These are phyloP conservation scores for Lysiphlebus fabarum DNA, from an alignment of 1,140 invertebrate genomes.

Conservation along the genomic window DNA sequence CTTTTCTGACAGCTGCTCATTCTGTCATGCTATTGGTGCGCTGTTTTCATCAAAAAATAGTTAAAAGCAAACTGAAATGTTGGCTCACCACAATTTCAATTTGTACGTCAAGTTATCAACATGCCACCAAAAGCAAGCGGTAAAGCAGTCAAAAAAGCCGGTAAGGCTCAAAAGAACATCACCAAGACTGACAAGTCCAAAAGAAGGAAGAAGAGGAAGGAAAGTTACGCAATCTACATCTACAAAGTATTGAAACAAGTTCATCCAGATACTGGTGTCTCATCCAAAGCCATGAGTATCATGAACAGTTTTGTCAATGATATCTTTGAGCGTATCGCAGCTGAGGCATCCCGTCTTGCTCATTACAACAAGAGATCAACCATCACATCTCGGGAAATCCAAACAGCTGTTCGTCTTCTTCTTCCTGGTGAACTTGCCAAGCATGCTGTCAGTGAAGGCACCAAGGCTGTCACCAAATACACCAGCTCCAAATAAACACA, in stretches of 20 bases:
- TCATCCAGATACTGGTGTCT: slow-evolving; percentile 1
- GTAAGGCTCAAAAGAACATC: slow-evolving; percentile 1
- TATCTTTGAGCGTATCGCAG: not conserved
- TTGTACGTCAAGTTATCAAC: too few relatives aligned
- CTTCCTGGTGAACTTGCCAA: slow-evolving; percentile 1
- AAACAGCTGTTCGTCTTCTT: not conserved
- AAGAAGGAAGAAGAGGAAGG: slow-evolving; percentile 4
- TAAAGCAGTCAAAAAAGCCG: slow-evolving; percentile 4
- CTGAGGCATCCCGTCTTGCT: not conserved
- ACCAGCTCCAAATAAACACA: not conserved
- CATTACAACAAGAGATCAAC: slow-evolving; percentile 5
- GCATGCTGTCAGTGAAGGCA: slow-evolving; percentile 4
- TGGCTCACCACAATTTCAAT: too few relatives aligned
- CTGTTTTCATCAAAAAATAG: too few relatives aligned
- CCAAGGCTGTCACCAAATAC: slow-evolving; percentile 10
- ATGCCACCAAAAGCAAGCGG: slow-evolving; percentile 1
- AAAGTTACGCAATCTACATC: slow-evolving; percentile 4
- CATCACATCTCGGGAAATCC: slow-evolving; percentile 2
- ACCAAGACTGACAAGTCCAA: slow-evolving; percentile 2
- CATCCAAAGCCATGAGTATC: slow-evolving; percentile 4
- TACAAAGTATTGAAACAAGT: slow-evolving; percentile 8
- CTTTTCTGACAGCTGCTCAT: too few relatives aligned
- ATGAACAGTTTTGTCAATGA: slow-evolving; percentile 3
- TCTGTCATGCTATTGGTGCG: too few relatives aligned
- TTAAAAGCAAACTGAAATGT: too few relatives aligned